A percentile compares a stretch with the other conserved stretches of the same genome.
Evolutionary conservation across 2,113 vertebrate genomes (phyloP).

Genomic region (Pseudolaguvia tuberculata): DNA sequence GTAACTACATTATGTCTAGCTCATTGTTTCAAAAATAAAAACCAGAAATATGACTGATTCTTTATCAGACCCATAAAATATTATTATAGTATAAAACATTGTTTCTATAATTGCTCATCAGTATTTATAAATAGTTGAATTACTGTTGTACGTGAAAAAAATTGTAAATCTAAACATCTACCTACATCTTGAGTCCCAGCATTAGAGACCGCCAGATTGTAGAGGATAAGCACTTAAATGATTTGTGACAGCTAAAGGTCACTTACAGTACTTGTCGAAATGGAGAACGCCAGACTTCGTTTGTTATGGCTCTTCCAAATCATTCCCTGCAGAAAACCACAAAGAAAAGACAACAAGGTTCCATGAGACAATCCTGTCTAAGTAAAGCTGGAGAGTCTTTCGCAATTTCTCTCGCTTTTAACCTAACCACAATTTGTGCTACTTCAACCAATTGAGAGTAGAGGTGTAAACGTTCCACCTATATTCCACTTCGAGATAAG

Average conservation of each 20-base stretch:
- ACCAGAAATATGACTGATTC: too few relatives aligned
- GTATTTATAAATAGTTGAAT: too few relatives aligned
- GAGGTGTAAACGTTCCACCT: slow-evolving; percentile 26
- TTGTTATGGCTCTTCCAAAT: slow-evolving; percentile 31
- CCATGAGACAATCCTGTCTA: slow-evolving; percentile 9
- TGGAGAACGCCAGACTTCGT: slow-evolving; percentile 22
- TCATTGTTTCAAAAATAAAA: too few relatives aligned
- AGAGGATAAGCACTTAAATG: slow-evolving; percentile 21
- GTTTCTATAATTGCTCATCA: neutral
- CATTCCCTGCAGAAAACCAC: neutral
- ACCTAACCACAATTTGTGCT: slow-evolving; percentile 6
- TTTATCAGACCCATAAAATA: too few relatives aligned
- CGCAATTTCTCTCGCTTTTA: slow-evolving; percentile 29
- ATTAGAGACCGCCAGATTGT: slow-evolving; percentile 11
- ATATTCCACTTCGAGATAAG: slow-evolving; percentile 20
- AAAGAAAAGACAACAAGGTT: slow-evolving; percentile 9
- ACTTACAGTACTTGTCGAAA: slow-evolving; percentile 15
- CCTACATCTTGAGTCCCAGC: neutral
- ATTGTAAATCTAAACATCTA: neutral
- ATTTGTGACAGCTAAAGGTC: slow-evolving; percentile 30
- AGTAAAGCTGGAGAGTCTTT: slow-evolving; percentile 15
- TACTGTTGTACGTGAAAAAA: neutral
- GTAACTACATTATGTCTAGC: too few relatives aligned
- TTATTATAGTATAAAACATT: too few relatives aligned
- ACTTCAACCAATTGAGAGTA: slow-evolving; percentile 24